Base-by-base conservation (phyloP, 2,888 invertebrate species). In the Dicycla oo region DNA sequence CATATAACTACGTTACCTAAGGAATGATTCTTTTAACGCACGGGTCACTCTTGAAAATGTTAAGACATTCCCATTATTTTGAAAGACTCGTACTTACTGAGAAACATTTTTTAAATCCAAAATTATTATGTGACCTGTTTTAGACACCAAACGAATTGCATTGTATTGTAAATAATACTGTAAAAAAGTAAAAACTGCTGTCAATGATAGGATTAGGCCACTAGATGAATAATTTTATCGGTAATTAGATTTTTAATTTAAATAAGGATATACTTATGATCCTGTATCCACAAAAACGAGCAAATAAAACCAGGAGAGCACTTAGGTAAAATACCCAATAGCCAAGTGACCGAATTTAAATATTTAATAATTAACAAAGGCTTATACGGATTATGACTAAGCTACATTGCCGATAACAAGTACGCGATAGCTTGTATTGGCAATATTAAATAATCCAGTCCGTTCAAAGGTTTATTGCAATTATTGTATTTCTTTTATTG, bases 361-460 rank as follows among this genome's bases (percentile, higher is more conserved):
- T 49, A 64, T 38, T 40, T 10, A 57, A 79, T 63, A 18, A 75
- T 75, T 56, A 64, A 58, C 34, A 80, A 63, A 26, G 57, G 57
- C 47, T 75, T 73, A 75, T 0, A 18, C 7, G 53, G 75, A 75
- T 75, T 75, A 62, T 43, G 34, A 75, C 11, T 80, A 81, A 81
- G 57, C 64, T 53, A 5, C 60, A 64, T 81, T n/a, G 53, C 47
- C 6, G 81, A 65, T 81, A 75, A 54, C 13, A 20, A 26, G n/a
- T 57, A 13, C 2, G 26, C 34, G 81, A 75, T 75, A 75, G 15
- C 53, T 15, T 53, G 18, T 30, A 54, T 75, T 58, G 49, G 23
- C 18, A 34, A n/a, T n/a, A n/a, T 47, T 8, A n/a, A n/a, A n/a
- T 51, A 54, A 64, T 64, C 18, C 30, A 54, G 3, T 6, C 20